Base-by-base conservation (phyloP, 2,888 invertebrate species). In the Bellardia pandia region DNA sequence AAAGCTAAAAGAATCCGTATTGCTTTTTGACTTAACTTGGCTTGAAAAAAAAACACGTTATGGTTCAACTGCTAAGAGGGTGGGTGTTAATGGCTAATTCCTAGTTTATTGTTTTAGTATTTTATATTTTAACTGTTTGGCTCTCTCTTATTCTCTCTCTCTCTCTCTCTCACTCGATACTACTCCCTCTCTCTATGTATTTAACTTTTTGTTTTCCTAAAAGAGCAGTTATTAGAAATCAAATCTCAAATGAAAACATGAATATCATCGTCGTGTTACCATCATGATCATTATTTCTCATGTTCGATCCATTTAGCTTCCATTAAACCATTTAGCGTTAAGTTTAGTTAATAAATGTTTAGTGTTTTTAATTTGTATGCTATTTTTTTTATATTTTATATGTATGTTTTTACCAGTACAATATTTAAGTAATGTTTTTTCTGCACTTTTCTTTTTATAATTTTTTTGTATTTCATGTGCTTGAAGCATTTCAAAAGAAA, bases 61-160 rank as follows among this genome's bases (percentile, higher is more conserved):
- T 64, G 8, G 7, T 16, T 13, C 66, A 16, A 11, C 2, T 58
- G 4, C 4, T 40, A 37, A 40, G 6, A n/a, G 14, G 14, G 45
- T 37, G 45, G 48, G 23, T 81, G 92, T 92, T 33, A 92, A 89
- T 85, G 92, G 90, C 87, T 91, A 85, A 87, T 60, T 45, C 33
- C 40, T 37, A 45, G 9, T 64, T 68, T 56, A 62, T 71, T 62
- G 30, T 37, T 75, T 51, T 53, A 23, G 42, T 33, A 42, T 60
- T 42, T 51, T 53, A 66, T 4, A 66, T 72, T 37, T 60, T 51
- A n/a, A 60, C 37, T 40, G 7, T 74, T 45, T 37, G n/a, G 74
- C 30, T 71, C 45, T 51, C 71, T 82, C 53, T 53, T 13, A 33
- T 8, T 60, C 23, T 42, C n/a, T 7, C 75, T 60, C 56, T 68